Conservation (phyloP, 1,140 invertebrate species). For the Diachasma alloeum region DNA sequence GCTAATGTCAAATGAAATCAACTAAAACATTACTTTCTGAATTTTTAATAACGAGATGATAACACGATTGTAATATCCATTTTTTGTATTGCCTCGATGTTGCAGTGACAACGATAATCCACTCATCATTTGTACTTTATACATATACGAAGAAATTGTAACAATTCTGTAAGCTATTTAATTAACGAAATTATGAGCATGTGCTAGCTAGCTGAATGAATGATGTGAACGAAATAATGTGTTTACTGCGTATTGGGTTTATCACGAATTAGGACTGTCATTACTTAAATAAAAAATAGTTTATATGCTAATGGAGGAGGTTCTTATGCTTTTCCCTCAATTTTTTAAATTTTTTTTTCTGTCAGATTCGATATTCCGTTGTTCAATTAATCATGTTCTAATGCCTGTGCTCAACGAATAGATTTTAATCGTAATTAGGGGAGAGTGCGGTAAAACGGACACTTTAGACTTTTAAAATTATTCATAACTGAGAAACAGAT, state of each 20-base stretch:
- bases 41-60: not conserved
- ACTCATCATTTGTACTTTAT: constrained; percentile 28
- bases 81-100: constrained; percentile 18
- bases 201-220: not conserved
- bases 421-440: no score
- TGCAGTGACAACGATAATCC: constrained; percentile 24
- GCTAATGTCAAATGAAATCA: constrained; percentile 48
- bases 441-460: no score
- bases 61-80: not conserved
- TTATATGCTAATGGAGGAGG: constrained; percentile 10
- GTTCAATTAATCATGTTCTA: no score
- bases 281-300: constrained; percentile 24
- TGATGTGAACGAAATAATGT: not conserved
- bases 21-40: not conserved
- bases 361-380: no score
- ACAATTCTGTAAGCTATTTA: constrained; percentile 2
- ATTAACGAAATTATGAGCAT: not conserved
- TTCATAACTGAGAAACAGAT: no score
- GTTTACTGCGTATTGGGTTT: not conserved
- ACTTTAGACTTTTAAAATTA: no score
- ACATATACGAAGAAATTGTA: constrained; percentile 16
- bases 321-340: no score
- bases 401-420: no score
- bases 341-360: no score
- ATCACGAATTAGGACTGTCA: constrained; percentile 6